Evolutionary conservation across 2,888 invertebrate species (phyloP), one percentile per base, ranked within the genome.

Genomic region (Zele albiditarsus): DNA sequence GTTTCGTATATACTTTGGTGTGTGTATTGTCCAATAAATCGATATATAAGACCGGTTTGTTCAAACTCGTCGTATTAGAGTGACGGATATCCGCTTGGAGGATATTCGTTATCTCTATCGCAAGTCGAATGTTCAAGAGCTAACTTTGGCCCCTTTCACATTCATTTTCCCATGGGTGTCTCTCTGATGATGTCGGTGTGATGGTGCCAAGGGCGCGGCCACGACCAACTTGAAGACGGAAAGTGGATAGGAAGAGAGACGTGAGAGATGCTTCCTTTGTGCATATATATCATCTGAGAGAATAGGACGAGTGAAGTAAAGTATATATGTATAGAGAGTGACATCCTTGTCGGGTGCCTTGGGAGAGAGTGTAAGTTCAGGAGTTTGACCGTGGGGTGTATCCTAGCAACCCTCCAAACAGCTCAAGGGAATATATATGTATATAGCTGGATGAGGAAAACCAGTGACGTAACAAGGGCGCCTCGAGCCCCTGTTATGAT

Each of bases 391-490:
- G 80, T 82, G 81, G 87, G 87, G 87, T 86, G 87, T 88, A 85
- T 87, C 87, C 87, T 88, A 88, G 87, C 87, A 88, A 88, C 87
- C 84, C 84, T 84, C 81, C 81, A 83, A 86, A 87, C 83, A 82
- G 84, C 85, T 82, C 79, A 82, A 85, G 86, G 87, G 84, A 81
- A 71, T 71, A 66, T 71, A 6, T 46, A n/a, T 46, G 46, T 46
- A n/a, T 16, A 46, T 27, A 73, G 69, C 5, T 46, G 5, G 16
- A 14, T 16, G 46, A 46, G n/a, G 20, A 6, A 53, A 53, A 53
- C 53, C 53, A 53, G 53, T 53, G 66, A 68, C 74, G 74, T 74
- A 74, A 74, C 74, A 63, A 74, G 68, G 75, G 66, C 6, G 58
- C 63, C 46, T 70, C 33, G 58, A 49, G 27, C 60, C 71, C 60